A percentile compares a stretch with the other conserved stretches of the same genome.
Evolutionary conservation across 2,113 vertebrate genomes (phyloP).

Genomic region (Leucopsar rothschildi): DNA sequence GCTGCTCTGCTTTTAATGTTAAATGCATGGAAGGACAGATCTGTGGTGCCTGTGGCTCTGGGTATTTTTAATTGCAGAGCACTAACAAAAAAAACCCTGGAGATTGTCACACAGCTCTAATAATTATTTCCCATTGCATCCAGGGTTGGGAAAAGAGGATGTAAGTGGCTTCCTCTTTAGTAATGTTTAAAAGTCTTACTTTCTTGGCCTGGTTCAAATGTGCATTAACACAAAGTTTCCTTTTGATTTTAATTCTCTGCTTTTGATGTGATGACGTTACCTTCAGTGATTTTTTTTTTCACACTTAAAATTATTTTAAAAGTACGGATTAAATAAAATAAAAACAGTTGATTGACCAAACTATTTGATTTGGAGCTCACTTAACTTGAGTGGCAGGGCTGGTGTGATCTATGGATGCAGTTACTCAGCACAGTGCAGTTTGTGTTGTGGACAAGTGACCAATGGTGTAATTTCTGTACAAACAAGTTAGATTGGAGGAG

Average conservation of each 20-base stretch:
- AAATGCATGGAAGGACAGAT: neutral
- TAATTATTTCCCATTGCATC: conserved; percentile 33
- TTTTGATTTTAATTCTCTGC: neutral
- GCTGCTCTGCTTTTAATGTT: neutral
- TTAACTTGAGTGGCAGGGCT: neutral
- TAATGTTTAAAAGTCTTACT: conserved; percentile 2
- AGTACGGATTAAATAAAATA: neutral
- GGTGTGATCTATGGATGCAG: neutral
- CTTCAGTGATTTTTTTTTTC: neutral
- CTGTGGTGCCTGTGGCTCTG: neutral
- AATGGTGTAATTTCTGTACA: neutral
- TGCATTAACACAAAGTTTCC: conserved; percentile 48
- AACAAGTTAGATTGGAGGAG: neutral
- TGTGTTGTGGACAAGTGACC: neutral
- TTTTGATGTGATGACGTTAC: neutral
- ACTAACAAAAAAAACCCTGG: neutral
- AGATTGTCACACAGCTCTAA: conserved; percentile 40
- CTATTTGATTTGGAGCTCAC: neutral
- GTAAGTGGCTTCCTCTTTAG: neutral
- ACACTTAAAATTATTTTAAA: neutral
- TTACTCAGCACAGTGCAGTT: neutral
- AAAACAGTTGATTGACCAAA: neutral
- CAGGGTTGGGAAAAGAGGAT: neutral
- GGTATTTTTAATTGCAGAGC: neutral
- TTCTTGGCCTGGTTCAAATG: conserved; percentile 66